Evolutionary conservation across 2,888 invertebrate species (phyloP), one percentile per base, ranked within the genome.

Genomic region (Rotaria socialis): DNA sequence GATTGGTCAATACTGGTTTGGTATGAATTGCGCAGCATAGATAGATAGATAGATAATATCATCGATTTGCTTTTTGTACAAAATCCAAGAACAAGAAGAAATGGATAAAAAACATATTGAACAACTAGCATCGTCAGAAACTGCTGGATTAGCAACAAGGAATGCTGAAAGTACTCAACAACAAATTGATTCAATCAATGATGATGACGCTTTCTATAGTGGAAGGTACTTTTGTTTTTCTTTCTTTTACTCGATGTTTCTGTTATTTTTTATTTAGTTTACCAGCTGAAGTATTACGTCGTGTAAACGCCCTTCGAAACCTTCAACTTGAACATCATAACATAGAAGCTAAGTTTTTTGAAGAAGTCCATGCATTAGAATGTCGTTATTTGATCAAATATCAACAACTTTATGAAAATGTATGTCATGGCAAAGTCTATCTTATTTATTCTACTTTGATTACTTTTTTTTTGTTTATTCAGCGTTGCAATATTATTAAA

Each of bases 301-400:
- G 96, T 90, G 93, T 96, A 88, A 94, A 95, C 90, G 94, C 95
- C 0, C 92, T 97, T 86, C 95, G 96, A 90, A 94, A 95, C 88
- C 91, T 96, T 3, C 96, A 97, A 91, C 92, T 95, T 89, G 94
- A 95, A 89, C 94, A 94, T 85, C 94, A 95, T 11, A 94, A 95
- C 89, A 93, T 96, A 86, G 97, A 97, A 91, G 94, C 95, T 0
- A 94, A 96, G 90, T 96, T 98, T 92, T 97, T 96, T 92, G 94
- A 94, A 89, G 96, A 96, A 90, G 95, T 99, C 74, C 97, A 97
- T 90, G 94, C 94, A 43, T 93, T 99, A 85, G 98, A 99, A 92
- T 94, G 95, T 92, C 95, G 95, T 91, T 97, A 96, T 91, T 94
- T 95, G 90, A 93, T 94, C 88, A 92, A 94, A 88, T 96, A 95